Evolutionary conservation across 2,888 invertebrate species (phyloP), one percentile per base, ranked within the genome.

Genomic region (Himalopsyche japonica): DNA sequence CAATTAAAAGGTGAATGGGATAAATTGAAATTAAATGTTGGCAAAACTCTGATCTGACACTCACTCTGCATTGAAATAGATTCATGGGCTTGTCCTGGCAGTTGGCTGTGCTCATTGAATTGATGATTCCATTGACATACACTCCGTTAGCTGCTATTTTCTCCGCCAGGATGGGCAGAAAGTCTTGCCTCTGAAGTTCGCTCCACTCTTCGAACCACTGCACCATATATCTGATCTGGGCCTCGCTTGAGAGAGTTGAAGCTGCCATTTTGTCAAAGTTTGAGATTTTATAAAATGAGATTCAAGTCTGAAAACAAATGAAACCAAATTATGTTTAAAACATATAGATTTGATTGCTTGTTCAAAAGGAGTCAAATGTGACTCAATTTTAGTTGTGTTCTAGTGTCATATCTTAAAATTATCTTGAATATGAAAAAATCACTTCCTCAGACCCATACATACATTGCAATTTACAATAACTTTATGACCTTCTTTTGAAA

Each of bases 161-260:
- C 88, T 95, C 95, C 43, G 95, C 93, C 76, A 97, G 91, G 85
- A 97, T 93, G 0, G 95, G 95, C 86, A 97, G 89, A 90, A 97
- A 97, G 89, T 97, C 97, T 85, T 95, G 95, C 83, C 96, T 93
- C 89, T 97, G 97, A 90, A 97, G 93, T 89, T 97, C 97, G 89
- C 97, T 97, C 94, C 97, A 97, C 90, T 97, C 97, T 88, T 94
- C 94, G 89, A 97, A 97, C 97, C 97, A 97, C 89, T 96, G 95
- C 84, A 96, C 92, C 87, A 97, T 92, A 89, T 97, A 97, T 82
- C 96, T 93, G 88, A 97, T 92, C 90, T 97, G 97, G 3, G 95
- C 95, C 89, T 95, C 95, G 48, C 94, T 90, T 3, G 94, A 93
- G 88, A 94, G 89, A 82, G 93, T 93, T 86, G 92, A 91, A 84